These are phyloP conservation scores for Arion vulgaris DNA, from an alignment of 1,140 invertebrate genomes.

Conservation along the genomic window DNA sequence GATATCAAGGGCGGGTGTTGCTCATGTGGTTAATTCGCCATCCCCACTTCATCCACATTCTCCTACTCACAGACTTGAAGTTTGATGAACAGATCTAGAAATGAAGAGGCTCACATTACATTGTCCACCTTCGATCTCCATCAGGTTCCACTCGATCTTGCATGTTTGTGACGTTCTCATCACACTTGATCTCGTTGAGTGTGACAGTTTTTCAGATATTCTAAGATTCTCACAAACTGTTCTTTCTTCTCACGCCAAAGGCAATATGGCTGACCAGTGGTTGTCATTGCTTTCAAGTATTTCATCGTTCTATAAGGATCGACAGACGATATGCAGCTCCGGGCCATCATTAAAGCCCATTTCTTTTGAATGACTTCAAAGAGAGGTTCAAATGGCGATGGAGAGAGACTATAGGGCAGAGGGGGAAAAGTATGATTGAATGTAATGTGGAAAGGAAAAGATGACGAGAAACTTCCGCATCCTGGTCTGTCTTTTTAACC, in stretches of 20 bases:
- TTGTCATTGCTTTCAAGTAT: neutral
- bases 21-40: neutral
- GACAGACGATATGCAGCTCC: neutral
- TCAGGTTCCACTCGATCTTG: neutral
- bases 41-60: neutral
- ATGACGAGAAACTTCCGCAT: too few species aligned
- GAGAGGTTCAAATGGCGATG: neutral
- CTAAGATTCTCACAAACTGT: neutral
- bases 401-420: too few species aligned
- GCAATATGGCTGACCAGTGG: neutral
- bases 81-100: neutral
- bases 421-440: too few species aligned
- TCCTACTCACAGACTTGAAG: neutral
- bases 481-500: too few species aligned
- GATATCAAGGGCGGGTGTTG: neutral
- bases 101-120: neutral
- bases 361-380: neutral
- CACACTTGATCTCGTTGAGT: neutral
- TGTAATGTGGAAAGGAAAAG: too few species aligned
- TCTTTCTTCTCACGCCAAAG: neutral
- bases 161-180: neutral
- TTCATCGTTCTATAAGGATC: neutral
- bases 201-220: neutral
- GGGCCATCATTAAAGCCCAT: neutral
- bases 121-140: neutral